Base-by-base conservation (phyloP, 2,888 invertebrate species). In the Magallana nippona region DNA sequence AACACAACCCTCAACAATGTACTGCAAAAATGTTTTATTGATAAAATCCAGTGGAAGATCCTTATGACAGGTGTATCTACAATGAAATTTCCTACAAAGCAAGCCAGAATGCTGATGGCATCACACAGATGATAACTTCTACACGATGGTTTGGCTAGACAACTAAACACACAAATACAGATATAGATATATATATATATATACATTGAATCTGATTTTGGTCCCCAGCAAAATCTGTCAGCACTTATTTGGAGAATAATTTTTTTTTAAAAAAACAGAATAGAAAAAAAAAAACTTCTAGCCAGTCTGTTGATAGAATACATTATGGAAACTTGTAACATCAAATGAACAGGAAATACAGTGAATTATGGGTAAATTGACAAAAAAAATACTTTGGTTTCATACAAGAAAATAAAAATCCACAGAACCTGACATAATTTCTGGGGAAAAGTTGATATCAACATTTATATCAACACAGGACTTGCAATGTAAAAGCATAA, bases 11-110 rank as follows among this genome's bases (percentile, higher is more conserved):
- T 44, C 78, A 82, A 82, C 77, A 82, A 19, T 56, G 56, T 71
- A 71, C 71, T 71, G 71, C 71, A 71, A 71, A 71, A 71, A 71
- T 71, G 71, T 71, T 84, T 84, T 81, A 84, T 81, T 84, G 81
- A 81, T 84, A 84, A 84, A 83, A 84, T 60, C 77, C 81, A 81
- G 84, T 84, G 84, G 84, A 84, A 84, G 84, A 82, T 84, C 84
- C 81, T 80, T 27, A 80, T 71, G 71, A 71, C 22, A 71, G 27
- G 71, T 71, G 11, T 71, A 71, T 71, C 71, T 71, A 71, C 71
- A 71, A 71, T 71, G 71, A 71, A 60, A 71, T 71, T 71, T 71
- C 71, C 71, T 71, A 71, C 71, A 71, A 71, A 71, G 71, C 71
- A 71, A 71, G 71, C 22, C 71, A 71, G 71, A 71, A 71, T 71